A percentile compares a stretch with the other conserved stretches of the same genome.
Conservation (phyloP, 2,797 vertebrate species). For the Melanotaenia maccullochi region DNA sequence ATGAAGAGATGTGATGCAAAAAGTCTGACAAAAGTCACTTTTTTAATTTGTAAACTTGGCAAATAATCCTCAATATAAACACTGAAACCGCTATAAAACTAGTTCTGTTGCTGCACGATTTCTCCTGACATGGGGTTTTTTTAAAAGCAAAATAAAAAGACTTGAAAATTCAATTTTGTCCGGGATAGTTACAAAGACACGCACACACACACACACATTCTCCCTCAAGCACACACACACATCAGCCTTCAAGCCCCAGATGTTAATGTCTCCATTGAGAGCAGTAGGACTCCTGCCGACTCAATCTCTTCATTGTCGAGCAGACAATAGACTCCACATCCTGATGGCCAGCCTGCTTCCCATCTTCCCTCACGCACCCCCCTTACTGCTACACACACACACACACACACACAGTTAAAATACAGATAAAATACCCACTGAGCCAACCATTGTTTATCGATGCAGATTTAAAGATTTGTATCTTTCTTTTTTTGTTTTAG, state of each 20-base stretch:
- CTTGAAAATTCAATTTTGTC: conserved; percentile 48
- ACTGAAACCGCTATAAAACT: conserved; percentile 1
- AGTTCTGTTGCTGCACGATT: conserved; percentile 29
- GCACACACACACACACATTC: conserved; percentile 26
- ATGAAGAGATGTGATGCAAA: conserved; percentile 18
- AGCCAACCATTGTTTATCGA: not conserved
- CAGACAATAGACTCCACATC: conserved; percentile 82
- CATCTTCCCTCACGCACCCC: conserved; percentile 52
- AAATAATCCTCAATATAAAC: conserved; percentile 11
- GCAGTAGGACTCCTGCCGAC: conserved; percentile 77
- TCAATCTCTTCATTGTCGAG: conserved; percentile 82
- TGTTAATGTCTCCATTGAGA: conserved; percentile 83
- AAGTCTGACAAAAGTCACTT: conserved; percentile 40
- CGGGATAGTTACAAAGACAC: conserved; percentile 41
- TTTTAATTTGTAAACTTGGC: conserved; percentile 27
- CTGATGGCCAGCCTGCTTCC: conserved; percentile 64
- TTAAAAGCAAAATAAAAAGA: conserved; percentile 16
- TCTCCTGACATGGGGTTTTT: not conserved
- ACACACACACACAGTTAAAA: conserved; percentile 29
- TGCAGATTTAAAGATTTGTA: conserved; percentile 1
- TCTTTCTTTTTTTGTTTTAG: not conserved
- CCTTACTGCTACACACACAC: conserved; percentile 39
- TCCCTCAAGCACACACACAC: conserved; percentile 29
- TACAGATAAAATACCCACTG: conserved; percentile 35
- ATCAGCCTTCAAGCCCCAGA: conserved; percentile 75